Conservation (phyloP, 1,140 invertebrate genomes). For the Caenorhabditis inopinata region DNA sequence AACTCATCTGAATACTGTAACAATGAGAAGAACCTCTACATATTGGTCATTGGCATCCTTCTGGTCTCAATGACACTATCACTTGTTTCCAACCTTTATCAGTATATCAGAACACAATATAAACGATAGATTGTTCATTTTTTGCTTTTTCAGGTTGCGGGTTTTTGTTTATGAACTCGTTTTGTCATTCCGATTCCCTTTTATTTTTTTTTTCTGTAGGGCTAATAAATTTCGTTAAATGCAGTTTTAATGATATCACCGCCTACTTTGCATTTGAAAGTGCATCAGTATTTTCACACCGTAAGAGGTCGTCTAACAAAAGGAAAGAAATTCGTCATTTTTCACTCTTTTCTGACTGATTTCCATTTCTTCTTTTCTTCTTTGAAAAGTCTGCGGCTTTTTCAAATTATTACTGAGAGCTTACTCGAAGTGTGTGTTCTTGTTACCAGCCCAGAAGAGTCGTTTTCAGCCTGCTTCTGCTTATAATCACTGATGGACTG, state of each 20-base stretch:
- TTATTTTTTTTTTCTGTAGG: background rate
- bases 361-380: no score
- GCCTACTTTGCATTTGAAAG: background rate
- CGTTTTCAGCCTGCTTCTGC: no score
- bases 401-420: no score
- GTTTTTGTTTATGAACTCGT: background rate
- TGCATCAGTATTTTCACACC: background rate
- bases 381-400: no score
- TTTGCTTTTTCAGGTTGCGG: background rate
- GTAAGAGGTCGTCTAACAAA: background rate
- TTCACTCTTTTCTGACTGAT: background rate
- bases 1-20: background rate
- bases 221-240: background rate
- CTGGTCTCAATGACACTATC: background rate
- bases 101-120: slow-evolving; percentile 12
- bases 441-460: no score
- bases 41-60: background rate
- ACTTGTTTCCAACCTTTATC: slow-evolving; percentile 30
- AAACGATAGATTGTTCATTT: background rate
- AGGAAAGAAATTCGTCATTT: background rate
- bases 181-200: background rate
- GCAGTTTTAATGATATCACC: background rate
- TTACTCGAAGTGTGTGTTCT: no score
- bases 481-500: no score
- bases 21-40: background rate